Conservation (phyloP, 2,797 vertebrate species). For the Prunella strophiata region DNA sequence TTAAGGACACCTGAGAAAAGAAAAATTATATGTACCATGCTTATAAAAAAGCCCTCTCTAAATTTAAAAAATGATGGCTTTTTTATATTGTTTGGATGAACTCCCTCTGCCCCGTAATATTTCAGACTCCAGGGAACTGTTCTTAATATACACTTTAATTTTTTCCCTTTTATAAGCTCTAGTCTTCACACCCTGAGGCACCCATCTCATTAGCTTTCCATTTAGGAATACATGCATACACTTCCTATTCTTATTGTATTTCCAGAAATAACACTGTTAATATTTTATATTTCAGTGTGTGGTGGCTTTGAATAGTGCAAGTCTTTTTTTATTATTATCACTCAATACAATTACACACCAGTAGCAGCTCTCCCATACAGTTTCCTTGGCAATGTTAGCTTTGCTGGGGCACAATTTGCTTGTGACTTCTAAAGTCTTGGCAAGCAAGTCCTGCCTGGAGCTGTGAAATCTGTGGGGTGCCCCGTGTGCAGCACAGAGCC, state of each 20-base stretch:
- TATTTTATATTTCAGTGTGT: neutral
- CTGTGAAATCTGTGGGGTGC: no score
- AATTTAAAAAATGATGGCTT: neutral
- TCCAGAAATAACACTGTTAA: neutral
- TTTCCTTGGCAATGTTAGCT: neutral
- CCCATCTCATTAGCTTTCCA: neutral
- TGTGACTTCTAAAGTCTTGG: neutral
- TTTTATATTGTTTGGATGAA: neutral
- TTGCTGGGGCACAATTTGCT: neutral
- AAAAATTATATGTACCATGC: fast-evolving
- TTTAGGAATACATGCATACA: neutral
- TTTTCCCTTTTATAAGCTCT: neutral
- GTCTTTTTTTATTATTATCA: neutral
- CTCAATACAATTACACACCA: neutral
- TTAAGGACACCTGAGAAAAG: neutral
- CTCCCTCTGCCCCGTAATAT: neutral
- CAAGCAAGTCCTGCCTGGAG: neutral
- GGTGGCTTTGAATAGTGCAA: neutral
- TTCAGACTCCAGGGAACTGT: neutral
- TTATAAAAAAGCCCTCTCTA: neutral
- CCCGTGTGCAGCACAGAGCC: fast-evolving
- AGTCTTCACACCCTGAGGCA: neutral
- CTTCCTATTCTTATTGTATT: neutral
- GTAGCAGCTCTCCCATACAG: neutral
- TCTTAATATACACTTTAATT: neutral